Percentiles rank a stretch among this genome's conserved stretches.
These are phyloP conservation scores for Cottoperca gobio DNA, from an alignment of 2,797 vertebrate species.

Conservation along the genomic window DNA sequence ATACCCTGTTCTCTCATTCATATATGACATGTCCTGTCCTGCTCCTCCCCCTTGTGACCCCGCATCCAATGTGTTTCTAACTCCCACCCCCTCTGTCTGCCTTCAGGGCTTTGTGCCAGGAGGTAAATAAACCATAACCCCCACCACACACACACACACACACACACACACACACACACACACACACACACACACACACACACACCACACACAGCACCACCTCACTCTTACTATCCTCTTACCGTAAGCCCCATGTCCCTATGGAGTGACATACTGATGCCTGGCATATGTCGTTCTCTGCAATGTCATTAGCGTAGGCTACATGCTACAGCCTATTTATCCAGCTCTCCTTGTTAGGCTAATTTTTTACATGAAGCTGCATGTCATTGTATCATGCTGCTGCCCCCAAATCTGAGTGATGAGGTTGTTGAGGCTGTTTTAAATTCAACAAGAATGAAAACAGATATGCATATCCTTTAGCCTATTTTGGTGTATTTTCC, in stretches of 20 bases:
- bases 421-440: conserved; percentile 46
- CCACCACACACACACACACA: conserved; percentile 31
- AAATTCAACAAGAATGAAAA: conserved; percentile 53
- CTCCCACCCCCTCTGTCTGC: conserved; percentile 32
- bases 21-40: conserved; percentile 64
- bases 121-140: conserved; percentile 55
- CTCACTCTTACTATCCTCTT: conserved; percentile 79
- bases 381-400: conserved; percentile 73
- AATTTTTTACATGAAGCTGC: conserved; percentile 69
- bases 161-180: conserved; percentile 34
- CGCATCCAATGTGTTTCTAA: conserved; percentile 47
- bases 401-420: conserved; percentile 74
- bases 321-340: conserved; percentile 72
- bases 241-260: conserved; percentile 78
- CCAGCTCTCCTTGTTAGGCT: conserved; percentile 70
- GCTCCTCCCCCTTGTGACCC: conserved; percentile 67
- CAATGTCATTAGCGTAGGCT: conserved; percentile 75
- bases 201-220: conserved; percentile 40
- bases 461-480: conserved; percentile 43
- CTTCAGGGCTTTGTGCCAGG: conserved; percentile 64
- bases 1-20: conserved; percentile 70
- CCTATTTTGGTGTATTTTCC: conserved; percentile 68
- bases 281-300: conserved; percentile 81
- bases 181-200: conserved; percentile 42
- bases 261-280: conserved; percentile 80